Evolutionary conservation across 2,113 vertebrate species (phyloP).

Genomic region (Orthochromis indermauri): DNA sequence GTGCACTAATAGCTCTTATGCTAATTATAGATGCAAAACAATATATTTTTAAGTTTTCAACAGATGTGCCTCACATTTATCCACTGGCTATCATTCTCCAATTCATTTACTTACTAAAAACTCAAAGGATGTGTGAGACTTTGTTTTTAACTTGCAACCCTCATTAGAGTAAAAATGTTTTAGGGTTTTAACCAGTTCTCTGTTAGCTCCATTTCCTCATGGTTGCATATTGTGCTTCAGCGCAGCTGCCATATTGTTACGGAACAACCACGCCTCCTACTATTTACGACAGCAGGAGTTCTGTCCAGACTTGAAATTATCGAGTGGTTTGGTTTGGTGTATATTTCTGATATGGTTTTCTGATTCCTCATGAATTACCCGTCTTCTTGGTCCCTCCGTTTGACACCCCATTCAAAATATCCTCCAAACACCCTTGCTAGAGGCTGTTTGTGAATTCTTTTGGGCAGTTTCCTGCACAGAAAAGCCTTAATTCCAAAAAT

Average conservation of each 20-base stretch:
- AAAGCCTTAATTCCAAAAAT: neutral
- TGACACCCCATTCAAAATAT: neutral
- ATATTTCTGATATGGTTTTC: neutral
- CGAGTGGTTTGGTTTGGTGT: neutral
- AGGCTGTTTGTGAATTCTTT: neutral
- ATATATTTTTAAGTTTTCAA: neutral
- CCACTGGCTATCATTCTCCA: neutral
- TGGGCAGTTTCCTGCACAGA: neutral
- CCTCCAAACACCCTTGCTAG: neutral
- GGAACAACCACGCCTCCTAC: neutral
- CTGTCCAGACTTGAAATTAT: neutral
- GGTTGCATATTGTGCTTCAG: neutral
- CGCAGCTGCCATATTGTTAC: neutral
- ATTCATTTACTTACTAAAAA: neutral
- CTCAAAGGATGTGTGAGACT: neutral
- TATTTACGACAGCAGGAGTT: neutral
- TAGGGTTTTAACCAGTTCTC: neutral
- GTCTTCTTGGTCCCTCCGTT: neutral
- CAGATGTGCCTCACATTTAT: neutral
- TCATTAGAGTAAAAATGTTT: neutral
- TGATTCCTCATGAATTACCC: fast-evolving
- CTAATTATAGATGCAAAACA: neutral
- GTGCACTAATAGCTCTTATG: neutral
- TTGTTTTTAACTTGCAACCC: neutral
- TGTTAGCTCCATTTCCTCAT: neutral